Conservation (phyloP, 2,113 vertebrate species). For the Tupaia chinensis region DNA sequence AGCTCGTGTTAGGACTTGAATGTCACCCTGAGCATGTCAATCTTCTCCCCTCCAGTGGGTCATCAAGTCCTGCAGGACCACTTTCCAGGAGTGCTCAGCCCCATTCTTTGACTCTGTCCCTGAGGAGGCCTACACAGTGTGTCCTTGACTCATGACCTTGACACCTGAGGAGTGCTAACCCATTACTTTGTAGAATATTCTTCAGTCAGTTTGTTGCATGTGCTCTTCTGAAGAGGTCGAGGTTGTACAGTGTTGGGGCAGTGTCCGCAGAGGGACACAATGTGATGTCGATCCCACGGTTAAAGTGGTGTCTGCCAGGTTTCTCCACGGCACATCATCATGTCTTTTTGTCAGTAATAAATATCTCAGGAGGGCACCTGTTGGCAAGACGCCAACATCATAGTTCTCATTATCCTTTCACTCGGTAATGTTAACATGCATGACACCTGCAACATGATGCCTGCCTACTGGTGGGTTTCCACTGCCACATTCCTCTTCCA, state of each 20-base stretch:
- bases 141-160: background rate
- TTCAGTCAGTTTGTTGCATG: background rate
- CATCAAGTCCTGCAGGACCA: rapidly evolving
- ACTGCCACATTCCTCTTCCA: background rate
- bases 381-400: background rate
- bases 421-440: background rate
- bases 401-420: background rate
- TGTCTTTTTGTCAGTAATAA: background rate
- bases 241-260: background rate
- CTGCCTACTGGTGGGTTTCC: background rate
- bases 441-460: background rate
- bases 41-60: rapidly evolving
- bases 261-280: rapidly evolving
- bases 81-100: background rate
- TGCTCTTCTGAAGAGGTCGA: background rate
- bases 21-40: rapidly evolving
- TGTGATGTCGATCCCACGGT: background rate
- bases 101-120: background rate
- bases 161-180: rapidly evolving
- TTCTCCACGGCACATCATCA: background rate
- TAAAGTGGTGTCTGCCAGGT: background rate
- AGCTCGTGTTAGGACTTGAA: background rate
- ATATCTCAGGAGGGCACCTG: background rate
- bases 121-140: too few species aligned
- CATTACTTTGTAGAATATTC: background rate